These are phyloP conservation scores for Chloropsis hardwickii DNA, from an alignment of 2,113 vertebrate genomes.

Conservation along the genomic window DNA sequence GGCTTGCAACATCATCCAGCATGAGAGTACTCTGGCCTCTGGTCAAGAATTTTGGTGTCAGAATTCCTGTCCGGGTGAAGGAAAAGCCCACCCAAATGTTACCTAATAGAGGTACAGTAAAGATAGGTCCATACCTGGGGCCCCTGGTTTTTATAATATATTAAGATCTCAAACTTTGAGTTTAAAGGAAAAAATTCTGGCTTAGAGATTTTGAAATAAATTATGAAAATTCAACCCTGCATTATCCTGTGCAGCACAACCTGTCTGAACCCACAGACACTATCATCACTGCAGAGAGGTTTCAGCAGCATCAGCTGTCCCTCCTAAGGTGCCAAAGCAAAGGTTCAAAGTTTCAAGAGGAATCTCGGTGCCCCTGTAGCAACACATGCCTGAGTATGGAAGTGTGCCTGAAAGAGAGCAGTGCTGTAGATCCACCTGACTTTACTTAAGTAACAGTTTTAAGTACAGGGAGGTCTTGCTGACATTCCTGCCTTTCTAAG, in stretches of 20 bases:
- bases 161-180: not conserved
- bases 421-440: not conserved
- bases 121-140: not conserved
- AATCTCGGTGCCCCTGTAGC: not conserved
- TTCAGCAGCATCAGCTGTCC: not conserved
- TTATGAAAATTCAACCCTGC: not conserved
- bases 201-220: not conserved
- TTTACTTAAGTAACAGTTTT: not conserved
- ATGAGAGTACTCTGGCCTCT: not conserved
- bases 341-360: not conserved
- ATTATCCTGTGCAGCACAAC: not conserved
- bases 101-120: not conserved
- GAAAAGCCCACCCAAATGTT: not conserved
- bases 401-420: not conserved
- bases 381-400: not conserved
- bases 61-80: not conserved
- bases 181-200: not conserved
- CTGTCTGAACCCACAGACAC: not conserved
- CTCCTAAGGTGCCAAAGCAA: not conserved
- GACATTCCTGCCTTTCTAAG: not conserved
- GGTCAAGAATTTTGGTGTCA: not conserved
- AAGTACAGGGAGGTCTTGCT: not conserved
- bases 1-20: not conserved
- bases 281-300: not conserved
- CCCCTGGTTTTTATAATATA: not conserved